Base-by-base conservation (phyloP, 2,113 vertebrate species). In the Oryzias melastigma region DNA sequence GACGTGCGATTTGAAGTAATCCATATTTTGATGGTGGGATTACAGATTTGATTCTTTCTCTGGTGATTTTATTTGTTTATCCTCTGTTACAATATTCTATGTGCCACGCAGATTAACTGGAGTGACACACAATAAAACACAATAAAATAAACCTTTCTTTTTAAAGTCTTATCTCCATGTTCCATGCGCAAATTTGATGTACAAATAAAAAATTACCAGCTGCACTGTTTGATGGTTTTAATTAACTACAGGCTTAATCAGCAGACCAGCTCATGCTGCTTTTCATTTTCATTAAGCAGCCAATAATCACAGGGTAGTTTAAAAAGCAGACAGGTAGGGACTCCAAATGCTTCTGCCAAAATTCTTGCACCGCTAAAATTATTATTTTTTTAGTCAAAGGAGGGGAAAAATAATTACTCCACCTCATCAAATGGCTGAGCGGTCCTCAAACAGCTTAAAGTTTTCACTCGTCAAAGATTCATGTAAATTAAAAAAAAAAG, bases 51-150 rank as follows among this genome's bases (percentile, higher is more conserved):
- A n/a, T 16, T 5, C 44, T n/a, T 17, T 17, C 5, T 1, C 7
- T 45, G 43, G 15, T 4, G 7, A 17, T 46, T 46, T n/a, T n/a
- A 8, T 46, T 7, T 8, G n/a, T 46, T n/a, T 46, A n/a, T 46
- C 7, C 44, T 46, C 7, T 8, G 44, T 46, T n/a, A 18, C 5
- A 46, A 46, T 5, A 46, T 46, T 16, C 17, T 45, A 52, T 42
- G 52, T 18, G 18, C 1, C 35, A 19, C 60, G 22, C 24, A 16
- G 72, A 50, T 56, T 58, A 20, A 19, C 24, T 56, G 18, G 20
- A 55, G 43, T 14, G 41, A 42, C 14, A 56, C 43, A 53, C 53
- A 68, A 52, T 3, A 5, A 64, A 42, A 54, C 46, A 20, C 25
- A 53, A 24, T 18, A 22, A 42, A 7, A 66, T 12, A 47, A 35